These are phyloP conservation scores for Steatornis caripensis DNA, from an alignment of 2,113 vertebrate species.

Conservation along the genomic window DNA sequence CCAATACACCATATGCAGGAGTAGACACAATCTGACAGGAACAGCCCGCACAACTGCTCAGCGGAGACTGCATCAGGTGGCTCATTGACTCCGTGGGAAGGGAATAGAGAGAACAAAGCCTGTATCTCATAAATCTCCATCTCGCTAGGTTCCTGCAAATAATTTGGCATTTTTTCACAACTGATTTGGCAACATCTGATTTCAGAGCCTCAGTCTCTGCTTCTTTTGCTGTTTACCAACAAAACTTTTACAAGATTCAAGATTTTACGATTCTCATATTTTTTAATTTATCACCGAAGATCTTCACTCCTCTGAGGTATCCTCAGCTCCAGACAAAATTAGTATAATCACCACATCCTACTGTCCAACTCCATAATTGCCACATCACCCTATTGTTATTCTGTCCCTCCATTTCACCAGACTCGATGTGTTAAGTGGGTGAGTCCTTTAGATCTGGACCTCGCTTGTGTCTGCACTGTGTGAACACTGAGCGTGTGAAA, in stretches of 20 bases:
- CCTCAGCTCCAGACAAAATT: neutral
- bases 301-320: neutral
- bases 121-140: neutral
- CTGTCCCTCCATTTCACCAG: neutral
- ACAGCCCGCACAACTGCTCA: neutral
- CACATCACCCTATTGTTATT: neutral
- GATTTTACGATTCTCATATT: neutral
- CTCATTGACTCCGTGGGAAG: neutral
- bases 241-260: neutral
- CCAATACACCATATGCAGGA: neutral
- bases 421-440: neutral
- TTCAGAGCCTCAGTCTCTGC: neutral
- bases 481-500: neutral
- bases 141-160: neutral
- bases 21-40: neutral
- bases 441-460: neutral
- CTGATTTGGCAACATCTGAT: neutral
- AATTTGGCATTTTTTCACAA: constrained; percentile 9
- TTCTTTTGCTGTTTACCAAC: neutral
- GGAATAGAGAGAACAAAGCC: neutral
- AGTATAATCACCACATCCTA: neutral
- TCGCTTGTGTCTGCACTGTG: neutral
- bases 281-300: neutral
- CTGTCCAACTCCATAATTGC: neutral
- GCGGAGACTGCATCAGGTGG: neutral